Percentiles rank a stretch among this genome's conserved stretches.
Conservation (phyloP, 2,888 invertebrate genomes). For the Morpho helenor region DNA sequence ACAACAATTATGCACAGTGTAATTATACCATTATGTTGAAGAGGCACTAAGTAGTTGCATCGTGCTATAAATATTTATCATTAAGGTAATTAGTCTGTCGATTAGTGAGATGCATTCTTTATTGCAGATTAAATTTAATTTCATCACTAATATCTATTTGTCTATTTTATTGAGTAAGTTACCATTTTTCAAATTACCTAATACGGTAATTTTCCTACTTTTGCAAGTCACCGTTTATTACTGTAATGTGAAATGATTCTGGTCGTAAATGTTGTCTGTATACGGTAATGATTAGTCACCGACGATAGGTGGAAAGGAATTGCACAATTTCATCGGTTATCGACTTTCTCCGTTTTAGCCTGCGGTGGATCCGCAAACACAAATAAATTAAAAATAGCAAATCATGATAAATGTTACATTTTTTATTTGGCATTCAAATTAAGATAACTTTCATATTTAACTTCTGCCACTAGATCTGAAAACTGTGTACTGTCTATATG, state of each 20-base stretch:
- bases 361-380: constrained; percentile 8
- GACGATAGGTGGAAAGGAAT: constrained; percentile 17
- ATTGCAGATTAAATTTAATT: not conserved
- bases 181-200: constrained; percentile 11
- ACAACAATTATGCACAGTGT: too few relatives aligned
- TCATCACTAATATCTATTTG: not conserved
- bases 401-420: not conserved
- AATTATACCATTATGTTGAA: too few relatives aligned
- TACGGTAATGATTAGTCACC: constrained; percentile 15
- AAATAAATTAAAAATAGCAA: constrained; percentile 1
- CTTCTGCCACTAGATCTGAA: not conserved
- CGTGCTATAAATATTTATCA: too few relatives aligned
- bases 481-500: not conserved
- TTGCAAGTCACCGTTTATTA: constrained; percentile 21
- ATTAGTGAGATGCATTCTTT: too few relatives aligned
- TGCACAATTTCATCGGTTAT: constrained; percentile 22
- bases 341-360: constrained; percentile 21
- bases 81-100: too few relatives aligned
- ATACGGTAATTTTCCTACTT: constrained; percentile 6
- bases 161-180: constrained; percentile 4
- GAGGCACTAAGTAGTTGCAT: too few relatives aligned
- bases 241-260: constrained; percentile 16
- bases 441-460: not conserved
- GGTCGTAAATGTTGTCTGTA: constrained; percentile 6
- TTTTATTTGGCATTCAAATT: not conserved